Base-by-base conservation (phyloP, 1,140 invertebrate species). In the Dreissena rostriformis region DNA sequence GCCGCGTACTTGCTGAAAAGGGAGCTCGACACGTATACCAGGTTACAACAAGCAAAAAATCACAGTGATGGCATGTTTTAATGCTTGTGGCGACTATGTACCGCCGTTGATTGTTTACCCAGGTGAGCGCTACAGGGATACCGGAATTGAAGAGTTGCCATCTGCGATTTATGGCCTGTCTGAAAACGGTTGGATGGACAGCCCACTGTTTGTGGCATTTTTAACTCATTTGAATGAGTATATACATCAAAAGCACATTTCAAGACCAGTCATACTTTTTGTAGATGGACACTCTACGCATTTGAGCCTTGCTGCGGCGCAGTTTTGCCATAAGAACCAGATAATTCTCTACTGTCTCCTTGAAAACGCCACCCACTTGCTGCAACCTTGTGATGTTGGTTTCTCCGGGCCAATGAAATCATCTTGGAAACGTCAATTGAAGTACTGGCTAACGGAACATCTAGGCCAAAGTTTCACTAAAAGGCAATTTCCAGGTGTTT, bases 311-410 rank as follows among this genome's bases (percentile, higher is more conserved):
- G 55, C 55, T 15, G 55, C 55, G 55, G 55, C 55, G n/a, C 5
- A 6, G 7, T 72, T 19, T 22, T 72, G 70, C 70, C 19, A 8
- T n/a, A 12, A 5, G 1, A 72, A 72, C 15, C 39, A 22, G n/a
- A 72, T 72, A 12, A n/a, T 72, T 5, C 22, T 72, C 11, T 72
- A 72, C 19, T 72, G 70, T 8, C 70, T 72, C 7, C 24, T 72
- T 10, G 6, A 10, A 51, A 72, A 72, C 19, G 29, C 70, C 5
- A 72, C 70, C 5, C 70, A 72, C 28, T n/a, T 51, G 12, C 70
- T 72, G n/a, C 70, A 72, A n/a, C 70, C 70, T n/a, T 57, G 72
- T 24, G 72, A 57, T 26, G 72, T 75, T 6, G 72, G 72, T 6
- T 75, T 75, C 24, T 75, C 63, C 26, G 17, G 17, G 24, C 72